Percentiles rank a stretch among this genome's conserved stretches.
Evolutionary conservation across 2,113 vertebrate genomes (phyloP).

Genomic region (Xenopus laevis): DNA sequence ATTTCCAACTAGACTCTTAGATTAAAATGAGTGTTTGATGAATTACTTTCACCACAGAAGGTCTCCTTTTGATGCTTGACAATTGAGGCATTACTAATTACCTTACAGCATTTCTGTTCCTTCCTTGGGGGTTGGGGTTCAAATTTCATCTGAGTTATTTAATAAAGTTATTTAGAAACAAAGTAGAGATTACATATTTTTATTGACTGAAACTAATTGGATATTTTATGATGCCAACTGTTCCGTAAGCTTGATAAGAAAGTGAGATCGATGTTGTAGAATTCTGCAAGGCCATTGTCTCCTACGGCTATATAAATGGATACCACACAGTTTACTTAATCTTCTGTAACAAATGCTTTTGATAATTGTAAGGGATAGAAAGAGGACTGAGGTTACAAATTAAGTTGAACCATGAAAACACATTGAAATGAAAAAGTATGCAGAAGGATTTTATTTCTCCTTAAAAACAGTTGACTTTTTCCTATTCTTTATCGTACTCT

Average conservation of each 20-base stretch:
- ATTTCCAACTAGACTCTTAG: not conserved
- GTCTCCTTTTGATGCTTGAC: conserved; percentile 13
- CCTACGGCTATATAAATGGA: conserved; percentile 25
- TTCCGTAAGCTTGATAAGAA: conserved; percentile 12
- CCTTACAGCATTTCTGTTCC: not conserved
- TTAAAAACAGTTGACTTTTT: conserved; percentile 7
- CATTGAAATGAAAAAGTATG: conserved; percentile 23
- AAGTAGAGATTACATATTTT: conserved; percentile 42
- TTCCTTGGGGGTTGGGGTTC: conserved; percentile 23
- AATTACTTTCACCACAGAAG: conserved; percentile 2
- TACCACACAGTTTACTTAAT: conserved; percentile 31
- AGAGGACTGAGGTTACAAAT: conserved; percentile 32
- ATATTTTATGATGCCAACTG: conserved; percentile 36
- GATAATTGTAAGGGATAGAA: conserved; percentile 35
- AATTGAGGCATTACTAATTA: conserved; percentile 34
- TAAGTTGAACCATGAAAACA: conserved; percentile 28
- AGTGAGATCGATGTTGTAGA: conserved; percentile 23
- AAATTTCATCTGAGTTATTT: conserved; percentile 35
- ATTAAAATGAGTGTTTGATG: not conserved
- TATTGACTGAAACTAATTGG: conserved; percentile 44
- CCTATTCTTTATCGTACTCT: conserved; percentile 2
- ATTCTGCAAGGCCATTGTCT: conserved; percentile 30
- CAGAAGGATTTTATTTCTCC: conserved; percentile 23
- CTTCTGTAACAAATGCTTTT: conserved; percentile 43
- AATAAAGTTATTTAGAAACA: conserved; percentile 42